These are phyloP conservation scores for Laticauda colubrina DNA, from an alignment of 2,113 vertebrate genomes.

Conservation along the genomic window DNA sequence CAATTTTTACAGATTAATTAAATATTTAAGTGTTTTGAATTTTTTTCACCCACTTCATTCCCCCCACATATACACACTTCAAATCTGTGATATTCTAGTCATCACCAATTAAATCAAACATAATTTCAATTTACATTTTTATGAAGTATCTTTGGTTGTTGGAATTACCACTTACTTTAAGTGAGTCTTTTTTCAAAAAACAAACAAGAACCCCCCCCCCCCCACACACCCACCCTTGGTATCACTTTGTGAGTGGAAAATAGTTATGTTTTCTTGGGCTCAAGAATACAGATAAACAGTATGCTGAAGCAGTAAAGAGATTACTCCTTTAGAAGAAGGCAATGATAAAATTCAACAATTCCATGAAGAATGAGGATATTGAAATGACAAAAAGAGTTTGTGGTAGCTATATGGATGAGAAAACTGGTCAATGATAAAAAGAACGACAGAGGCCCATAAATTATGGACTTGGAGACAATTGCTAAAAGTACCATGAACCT, in stretches of 20 bases:
- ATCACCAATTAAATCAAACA: not conserved
- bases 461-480: not conserved
- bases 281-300: not conserved
- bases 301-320: not conserved
- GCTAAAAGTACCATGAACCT: not conserved
- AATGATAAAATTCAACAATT: not conserved
- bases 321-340: not conserved
- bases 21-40: slow-evolving; percentile 10
- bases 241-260: not conserved
- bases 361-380: not conserved
- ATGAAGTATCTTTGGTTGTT: not conserved
- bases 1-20: not conserved
- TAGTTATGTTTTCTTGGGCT: not conserved
- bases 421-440: not conserved
- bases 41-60: slow-evolving; percentile 20
- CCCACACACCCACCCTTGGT: too few species aligned
- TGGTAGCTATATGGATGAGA: not conserved
- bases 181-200: not conserved
- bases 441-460: not conserved
- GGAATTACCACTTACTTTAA: not conserved
- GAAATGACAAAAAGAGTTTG: not conserved
- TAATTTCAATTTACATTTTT: not conserved
- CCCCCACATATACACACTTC: slow-evolving; percentile 9
- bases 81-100: not conserved
- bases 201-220: too few species aligned